Evolutionary conservation across 2,113 vertebrate species (phyloP), one percentile per base, ranked within the genome.

Genomic region (Formicarius rufipectus): DNA sequence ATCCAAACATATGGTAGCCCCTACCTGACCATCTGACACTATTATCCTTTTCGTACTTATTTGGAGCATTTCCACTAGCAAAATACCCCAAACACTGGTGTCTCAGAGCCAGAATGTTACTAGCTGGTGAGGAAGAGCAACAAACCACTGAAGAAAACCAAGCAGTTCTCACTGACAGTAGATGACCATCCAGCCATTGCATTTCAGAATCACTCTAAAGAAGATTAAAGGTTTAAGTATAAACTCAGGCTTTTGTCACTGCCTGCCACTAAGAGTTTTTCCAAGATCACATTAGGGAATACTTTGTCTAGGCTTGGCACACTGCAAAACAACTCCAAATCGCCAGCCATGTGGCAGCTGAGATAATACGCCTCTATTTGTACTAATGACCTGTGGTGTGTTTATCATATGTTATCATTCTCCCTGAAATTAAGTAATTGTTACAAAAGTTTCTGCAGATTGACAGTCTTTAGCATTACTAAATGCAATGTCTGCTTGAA

Each of bases 371-470:
- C 59, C 52, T 73, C 40, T 52, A 89, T 84, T 86, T 69, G 74
- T 7, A 27, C 74, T 94, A 75, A 89, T 91, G 87, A 96, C 90
- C 94, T 91, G 62, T 64, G 50, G 40, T 53, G 39, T 67, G 67
- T 80, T 84, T 88, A 27, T 74, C 49, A 4, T 47, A 50, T 49
- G 71, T n/a, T 74, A 49, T 21, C 59, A 79, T 92, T 90, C 52
- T 44, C 55, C 59, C 56, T 59, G 89, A 97, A 97, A 95, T 87
- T 60, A 88, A 97, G 37, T 30, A 88, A 92, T 49, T 40, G 22
- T 50, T 69, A 56, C 31, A 69, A 77, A 47, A 87, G 53, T 72
- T 93, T 95, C 92, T 91, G 82, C 50, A 95, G 68, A 53, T 9
- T 83, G 83, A 47, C 78, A 58, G 33, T 23, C 62, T 88, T 90